Evolutionary conservation across 2,797 vertebrate genomes (phyloP), one percentile per base, ranked within the genome.

Genomic region (Aldrovandia affinis): DNA sequence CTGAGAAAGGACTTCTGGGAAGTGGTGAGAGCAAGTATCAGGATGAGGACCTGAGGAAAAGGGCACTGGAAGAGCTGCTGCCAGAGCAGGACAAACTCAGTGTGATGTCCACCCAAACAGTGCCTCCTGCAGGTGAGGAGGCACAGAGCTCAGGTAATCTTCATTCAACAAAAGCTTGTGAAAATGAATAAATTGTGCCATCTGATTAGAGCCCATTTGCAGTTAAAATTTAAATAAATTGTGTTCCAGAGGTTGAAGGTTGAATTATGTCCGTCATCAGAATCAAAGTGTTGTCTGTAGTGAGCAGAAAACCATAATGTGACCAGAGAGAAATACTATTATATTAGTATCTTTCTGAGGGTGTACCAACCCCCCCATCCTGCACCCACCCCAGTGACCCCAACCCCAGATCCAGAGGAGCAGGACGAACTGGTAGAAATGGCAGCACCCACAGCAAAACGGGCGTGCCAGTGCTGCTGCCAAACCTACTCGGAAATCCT

Each of bases 401-500:
- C 84, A 18, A 52, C 87, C 39, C 81, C 92, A 91, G 93, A 92
- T 77, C 77, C 88, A 2, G 94, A 93, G 50, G 93, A 94, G 36
- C 91, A 75, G 0, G 94, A 93, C 50, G 94, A 91, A 15, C 82
- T 92, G 52, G 85, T 84, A 0, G 92, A 93, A 61, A 88, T 93
- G 22, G 81, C 92, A 0, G 93, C 92, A 0, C 92, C 93, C 33
- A 94, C 88, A 33, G 93, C 94, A 83, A 96, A 95, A 88, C 91
- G 85, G 1, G 91, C 95, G 0, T 96, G 95, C 87, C 95, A 95
- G 90, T 96, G 96, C 85, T 96, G 96, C 94, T 96, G 95, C 88
- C 95, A 95, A 88, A 96, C 94, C 2, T 96, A 96, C 91, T 95
- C 96, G 0, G 95, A 95, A 88, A 96, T 96, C 63, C 92, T 96